A percentile compares a stretch with the other conserved stretches of the same genome.
Conservation (phyloP, 2,888 invertebrate genomes). For the Lacanobia oleracea region DNA sequence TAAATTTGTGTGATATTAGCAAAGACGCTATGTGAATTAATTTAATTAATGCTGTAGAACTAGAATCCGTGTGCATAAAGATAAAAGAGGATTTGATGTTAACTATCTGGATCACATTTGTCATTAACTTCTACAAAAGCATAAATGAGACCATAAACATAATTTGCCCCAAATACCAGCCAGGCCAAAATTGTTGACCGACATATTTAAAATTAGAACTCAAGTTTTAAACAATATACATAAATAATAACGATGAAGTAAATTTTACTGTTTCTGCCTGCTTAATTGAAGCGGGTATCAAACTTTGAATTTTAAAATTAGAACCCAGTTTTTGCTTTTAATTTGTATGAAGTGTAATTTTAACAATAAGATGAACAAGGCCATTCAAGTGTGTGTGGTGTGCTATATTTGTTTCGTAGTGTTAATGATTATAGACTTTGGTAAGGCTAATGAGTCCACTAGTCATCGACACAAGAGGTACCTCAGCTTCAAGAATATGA, state of each 20-base stretch:
- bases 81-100: background rate
- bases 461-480: slow-evolving; percentile 75
- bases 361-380: slow-evolving; percentile 66
- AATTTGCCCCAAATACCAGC: background rate
- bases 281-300: slow-evolving; percentile 39
- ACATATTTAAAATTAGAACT: slow-evolving; percentile 21
- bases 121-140: background rate
- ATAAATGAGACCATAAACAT: background rate
- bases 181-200: background rate
- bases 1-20: background rate
- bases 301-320: slow-evolving; percentile 25
- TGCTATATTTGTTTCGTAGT: slow-evolving; percentile 76
- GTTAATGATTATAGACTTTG: slow-evolving; percentile 73
- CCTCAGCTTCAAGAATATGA: slow-evolving; percentile 79
- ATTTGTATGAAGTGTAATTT: slow-evolving; percentile 1
- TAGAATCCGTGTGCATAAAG: background rate
- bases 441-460: slow-evolving; percentile 72
- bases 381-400: slow-evolving; percentile 72
- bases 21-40: background rate
- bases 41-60: background rate
- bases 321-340: slow-evolving; percentile 8
- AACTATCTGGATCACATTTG: background rate
- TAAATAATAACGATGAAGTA: slow-evolving; percentile 48
- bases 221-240: slow-evolving; percentile 35
- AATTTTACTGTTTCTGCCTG: slow-evolving; percentile 32